These are phyloP conservation scores for Proteles cristata DNA, from an alignment of 2,113 vertebrate genomes.

Conservation along the genomic window DNA sequence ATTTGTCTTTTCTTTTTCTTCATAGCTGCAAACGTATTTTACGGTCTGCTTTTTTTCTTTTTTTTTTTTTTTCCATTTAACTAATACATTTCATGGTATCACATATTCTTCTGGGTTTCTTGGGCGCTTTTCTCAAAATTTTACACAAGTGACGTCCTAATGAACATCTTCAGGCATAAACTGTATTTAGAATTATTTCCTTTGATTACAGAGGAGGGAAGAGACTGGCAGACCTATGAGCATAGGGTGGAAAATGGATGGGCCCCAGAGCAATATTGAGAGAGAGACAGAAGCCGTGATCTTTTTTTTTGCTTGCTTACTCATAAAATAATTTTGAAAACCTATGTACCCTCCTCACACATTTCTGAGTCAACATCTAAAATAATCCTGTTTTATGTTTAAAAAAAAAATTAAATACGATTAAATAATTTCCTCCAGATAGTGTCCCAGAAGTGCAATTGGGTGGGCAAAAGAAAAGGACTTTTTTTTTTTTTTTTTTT, in stretches of 20 bases:
- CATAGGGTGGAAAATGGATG: not conserved
- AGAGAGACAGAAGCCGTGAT: not conserved
- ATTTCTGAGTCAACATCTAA: not conserved
- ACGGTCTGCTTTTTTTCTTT: constrained; percentile 28
- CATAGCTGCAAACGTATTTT: constrained; percentile 18
- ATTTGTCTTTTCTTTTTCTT: constrained; percentile 10
- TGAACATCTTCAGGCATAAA: not conserved
- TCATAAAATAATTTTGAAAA: not conserved
- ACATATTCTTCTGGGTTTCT: constrained; percentile 40
- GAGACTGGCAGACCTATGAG: not conserved
- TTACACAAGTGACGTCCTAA: constrained; percentile 34
- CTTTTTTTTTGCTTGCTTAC: not conserved
- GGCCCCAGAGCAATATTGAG: not conserved
- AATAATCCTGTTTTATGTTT: not conserved
- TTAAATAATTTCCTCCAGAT: not conserved
- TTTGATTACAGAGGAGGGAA: not conserved
- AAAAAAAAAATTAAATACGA: not conserved
- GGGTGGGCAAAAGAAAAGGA: not conserved
- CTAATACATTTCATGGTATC: constrained; percentile 23
- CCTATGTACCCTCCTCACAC: not conserved
- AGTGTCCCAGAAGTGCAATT: constrained; percentile 8
- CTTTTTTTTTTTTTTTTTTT: constrained; percentile 7
- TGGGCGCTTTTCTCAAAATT: not conserved
- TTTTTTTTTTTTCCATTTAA: constrained; percentile 42
- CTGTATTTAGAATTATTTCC: constrained; percentile 23